Base-by-base conservation (phyloP, 2,888 invertebrate genomes). In the Cybosia mesomella region DNA sequence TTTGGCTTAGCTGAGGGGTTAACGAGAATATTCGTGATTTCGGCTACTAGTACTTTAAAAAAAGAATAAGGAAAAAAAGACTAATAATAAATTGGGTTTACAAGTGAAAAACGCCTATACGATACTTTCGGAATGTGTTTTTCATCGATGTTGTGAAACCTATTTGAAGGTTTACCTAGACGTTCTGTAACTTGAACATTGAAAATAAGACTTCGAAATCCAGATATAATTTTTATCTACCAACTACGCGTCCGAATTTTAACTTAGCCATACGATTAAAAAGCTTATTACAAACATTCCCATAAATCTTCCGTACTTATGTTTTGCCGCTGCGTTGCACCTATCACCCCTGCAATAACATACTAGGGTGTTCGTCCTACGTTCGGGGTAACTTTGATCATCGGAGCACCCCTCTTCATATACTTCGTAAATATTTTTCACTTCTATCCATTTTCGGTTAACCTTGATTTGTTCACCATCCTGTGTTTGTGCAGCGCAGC, bases 261-360 rank as follows among this genome's bases (percentile, higher is more conserved):
- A 63, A 54, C 54, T 54, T 9, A 54, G 13, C 57, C 43, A 36
- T 21, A 65, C 0, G 21, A 59, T 8, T n/a, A 55, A 24, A 1
- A 57, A 9, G 15, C 49, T n/a, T 22, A 61, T 36, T 4, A 55
- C 36, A 34, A 69, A 15, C 5, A 69, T 28, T 53, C 61, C 66
- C 21, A 34, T 18, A 28, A 49, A 21, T 34, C 15, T 32, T 36
- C 10, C 32, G 4, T 39, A 36, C 54, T 7, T 36, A 36, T 10
- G 15, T 28, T 32, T 39, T 1, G 0, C 28, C 15, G 95, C 94
- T 13, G 92, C 86, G 86, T 98, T 98, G 85, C 98, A 98, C 49
- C 96, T 89, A 80, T 97, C 95, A 0, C 96, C 96, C 64, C 96
- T 95, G 83, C 98, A 98, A 85, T 97, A 97, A 85, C 98, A 98